These are phyloP conservation scores for Apogon talboti DNA, from an alignment of 2,797 vertebrate species.

Conservation along the genomic window DNA sequence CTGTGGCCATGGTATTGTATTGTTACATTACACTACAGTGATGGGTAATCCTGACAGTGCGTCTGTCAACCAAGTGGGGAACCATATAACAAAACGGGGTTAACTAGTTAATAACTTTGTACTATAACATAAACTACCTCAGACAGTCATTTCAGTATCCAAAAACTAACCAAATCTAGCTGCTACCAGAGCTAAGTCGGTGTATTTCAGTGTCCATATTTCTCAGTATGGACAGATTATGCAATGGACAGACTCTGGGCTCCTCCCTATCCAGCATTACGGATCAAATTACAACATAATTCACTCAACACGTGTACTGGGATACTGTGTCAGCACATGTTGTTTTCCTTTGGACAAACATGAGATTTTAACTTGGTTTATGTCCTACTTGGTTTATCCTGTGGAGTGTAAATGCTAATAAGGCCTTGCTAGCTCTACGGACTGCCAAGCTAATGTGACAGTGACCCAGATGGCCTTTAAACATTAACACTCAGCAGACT, in stretches of 20 bases:
- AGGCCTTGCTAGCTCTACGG: constrained; percentile 35
- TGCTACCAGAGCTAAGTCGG: too few species aligned
- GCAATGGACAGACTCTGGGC: constrained; percentile 49
- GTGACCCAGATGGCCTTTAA: constrained; percentile 32
- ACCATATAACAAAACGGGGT: neutral
- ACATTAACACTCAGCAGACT: neutral
- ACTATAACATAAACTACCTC: neutral
- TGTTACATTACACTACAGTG: neutral
- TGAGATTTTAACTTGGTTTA: neutral
- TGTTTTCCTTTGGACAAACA: constrained; percentile 54
- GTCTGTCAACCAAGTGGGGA: constrained; percentile 8
- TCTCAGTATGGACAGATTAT: constrained; percentile 49
- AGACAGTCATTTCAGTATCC: neutral
- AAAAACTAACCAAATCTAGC: neutral
- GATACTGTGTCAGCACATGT: constrained; percentile 66
- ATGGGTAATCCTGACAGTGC: neutral
- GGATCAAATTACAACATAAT: constrained; percentile 69
- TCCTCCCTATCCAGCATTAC: constrained; percentile 58
- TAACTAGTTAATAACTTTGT: neutral
- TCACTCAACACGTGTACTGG: constrained; percentile 61
- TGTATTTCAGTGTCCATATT: neutral
- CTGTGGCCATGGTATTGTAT: too few species aligned
- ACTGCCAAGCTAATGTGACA: constrained; percentile 23
- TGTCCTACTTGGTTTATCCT: neutral
- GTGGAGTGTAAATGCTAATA: neutral